Evolutionary conservation across 2,888 invertebrate species (phyloP).

Genomic region (Dilophus febrilis): DNA sequence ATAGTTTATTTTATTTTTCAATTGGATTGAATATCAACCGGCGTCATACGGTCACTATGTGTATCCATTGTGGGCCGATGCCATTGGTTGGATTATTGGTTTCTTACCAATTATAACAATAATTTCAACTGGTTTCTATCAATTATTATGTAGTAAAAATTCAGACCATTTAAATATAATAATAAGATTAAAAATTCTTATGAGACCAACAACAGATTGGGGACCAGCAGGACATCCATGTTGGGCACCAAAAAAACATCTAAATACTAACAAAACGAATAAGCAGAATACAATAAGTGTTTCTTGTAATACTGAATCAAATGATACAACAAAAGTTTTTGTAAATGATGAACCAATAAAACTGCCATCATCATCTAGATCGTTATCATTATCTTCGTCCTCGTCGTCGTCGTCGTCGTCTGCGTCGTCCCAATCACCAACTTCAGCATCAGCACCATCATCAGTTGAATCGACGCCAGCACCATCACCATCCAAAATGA

Average conservation of each 20-base stretch:
- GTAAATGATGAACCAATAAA: conserved; percentile 5
- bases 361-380: too few species aligned
- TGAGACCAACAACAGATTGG: conserved; percentile 57
- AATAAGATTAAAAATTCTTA: conserved; percentile 39
- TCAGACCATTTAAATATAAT: conserved; percentile 38
- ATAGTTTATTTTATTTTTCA: conserved; percentile 59
- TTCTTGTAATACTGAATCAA: conserved; percentile 31
- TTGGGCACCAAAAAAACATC: conserved; percentile 19
- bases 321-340: conserved; percentile 28
- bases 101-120: conserved; percentile 55
- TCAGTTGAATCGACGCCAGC: too few species aligned
- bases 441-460: too few species aligned
- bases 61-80: conserved; percentile 68
- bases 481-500: too few species aligned
- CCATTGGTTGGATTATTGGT: conserved; percentile 58
- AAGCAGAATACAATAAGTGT: conserved; percentile 14
- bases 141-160: conserved; percentile 39
- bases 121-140: conserved; percentile 38
- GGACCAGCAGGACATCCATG: conserved; percentile 36
- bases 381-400: too few species aligned
- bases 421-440: too few species aligned
- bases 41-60: conserved; percentile 53
- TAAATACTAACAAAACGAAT: conserved; percentile 12
- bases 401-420: conserved; percentile 4
- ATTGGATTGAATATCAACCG: conserved; percentile 63